Percentiles rank a stretch among this genome's conserved stretches.
These are phyloP conservation scores for Sebastes alutus DNA, from an alignment of 2,797 vertebrate species.

Conservation along the genomic window DNA sequence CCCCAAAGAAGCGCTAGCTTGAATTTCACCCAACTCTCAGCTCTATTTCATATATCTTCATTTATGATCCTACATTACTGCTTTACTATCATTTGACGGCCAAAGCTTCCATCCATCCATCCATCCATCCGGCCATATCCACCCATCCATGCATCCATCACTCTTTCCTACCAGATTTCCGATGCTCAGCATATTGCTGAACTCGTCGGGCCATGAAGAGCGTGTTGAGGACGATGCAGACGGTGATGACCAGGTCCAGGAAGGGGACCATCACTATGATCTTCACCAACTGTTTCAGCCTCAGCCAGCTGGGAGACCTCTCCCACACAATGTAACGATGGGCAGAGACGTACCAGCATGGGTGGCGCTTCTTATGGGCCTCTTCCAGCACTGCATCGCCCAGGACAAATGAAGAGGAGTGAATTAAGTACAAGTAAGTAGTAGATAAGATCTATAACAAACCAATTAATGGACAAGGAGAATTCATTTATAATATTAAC, in stretches of 20 bases:
- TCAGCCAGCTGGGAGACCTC: conserved; percentile 88
- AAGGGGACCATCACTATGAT: background rate
- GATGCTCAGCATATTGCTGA: background rate
- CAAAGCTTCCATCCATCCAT: background rate
- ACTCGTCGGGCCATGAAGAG: background rate
- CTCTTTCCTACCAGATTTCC: background rate
- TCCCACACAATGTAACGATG: conserved; percentile 91
- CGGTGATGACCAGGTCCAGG: conserved; percentile 84
- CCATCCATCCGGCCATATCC: no score
- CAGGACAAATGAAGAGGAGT: background rate
- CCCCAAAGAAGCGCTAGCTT: no score
- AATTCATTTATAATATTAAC: background rate
- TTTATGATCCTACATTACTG: no score
- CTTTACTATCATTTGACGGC: no score
- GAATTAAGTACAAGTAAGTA: background rate
- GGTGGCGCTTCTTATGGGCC: background rate
- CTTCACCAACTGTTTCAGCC: conserved; percentile 66
- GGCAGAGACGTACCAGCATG: background rate
- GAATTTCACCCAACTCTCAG: no score
- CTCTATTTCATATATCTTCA: no score
- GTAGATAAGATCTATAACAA: background rate
- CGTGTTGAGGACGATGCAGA: conserved; percentile 98
- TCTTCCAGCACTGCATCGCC: background rate
- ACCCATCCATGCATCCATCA: background rate
- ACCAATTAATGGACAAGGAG: no score